These are phyloP conservation scores for Drosophila leontia DNA, from an alignment of 1,140 invertebrate species.

Conservation along the genomic window DNA sequence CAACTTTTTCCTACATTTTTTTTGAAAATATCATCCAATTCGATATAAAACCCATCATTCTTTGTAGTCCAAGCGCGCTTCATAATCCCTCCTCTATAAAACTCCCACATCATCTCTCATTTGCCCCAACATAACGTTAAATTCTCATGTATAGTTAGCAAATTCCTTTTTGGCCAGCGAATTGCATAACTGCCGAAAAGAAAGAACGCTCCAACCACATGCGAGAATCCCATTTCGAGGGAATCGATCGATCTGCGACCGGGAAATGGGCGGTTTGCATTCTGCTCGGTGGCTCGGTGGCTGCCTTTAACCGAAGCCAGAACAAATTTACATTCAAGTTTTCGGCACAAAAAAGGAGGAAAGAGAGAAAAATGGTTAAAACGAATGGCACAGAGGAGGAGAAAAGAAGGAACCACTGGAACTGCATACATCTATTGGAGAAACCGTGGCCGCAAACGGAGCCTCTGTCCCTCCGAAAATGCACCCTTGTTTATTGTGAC, in stretches of 20 bases:
- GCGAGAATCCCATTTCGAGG: conserved; percentile 34
- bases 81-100: background rate
- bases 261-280: conserved; percentile 48
- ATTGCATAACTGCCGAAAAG: conserved; percentile 12
- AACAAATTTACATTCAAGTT: conserved; percentile 73
- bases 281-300: conserved; percentile 35
- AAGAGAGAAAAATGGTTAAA: conserved; percentile 15
- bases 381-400: conserved; percentile 28
- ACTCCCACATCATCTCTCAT: background rate
- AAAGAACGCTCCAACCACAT: conserved; percentile 22
- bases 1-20: too few species aligned
- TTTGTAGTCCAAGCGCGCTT: background rate
- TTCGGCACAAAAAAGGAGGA: conserved; percentile 34
- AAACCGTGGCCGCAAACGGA: conserved; percentile 42
- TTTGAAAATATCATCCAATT: background rate
- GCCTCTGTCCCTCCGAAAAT: conserved; percentile 28
- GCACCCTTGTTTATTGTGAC: conserved; percentile 60
- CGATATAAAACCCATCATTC: background rate
- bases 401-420: conserved; percentile 19
- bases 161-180: conserved; percentile 3
- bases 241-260: conserved; percentile 45
- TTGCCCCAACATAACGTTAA: background rate
- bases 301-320: conserved; percentile 44
- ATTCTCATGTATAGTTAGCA: background rate
- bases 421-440: conserved; percentile 33